phyloP scores from a whole-genome alignment of 2,113 vertebrate genomes.

The Elephas maximus region DNA sequence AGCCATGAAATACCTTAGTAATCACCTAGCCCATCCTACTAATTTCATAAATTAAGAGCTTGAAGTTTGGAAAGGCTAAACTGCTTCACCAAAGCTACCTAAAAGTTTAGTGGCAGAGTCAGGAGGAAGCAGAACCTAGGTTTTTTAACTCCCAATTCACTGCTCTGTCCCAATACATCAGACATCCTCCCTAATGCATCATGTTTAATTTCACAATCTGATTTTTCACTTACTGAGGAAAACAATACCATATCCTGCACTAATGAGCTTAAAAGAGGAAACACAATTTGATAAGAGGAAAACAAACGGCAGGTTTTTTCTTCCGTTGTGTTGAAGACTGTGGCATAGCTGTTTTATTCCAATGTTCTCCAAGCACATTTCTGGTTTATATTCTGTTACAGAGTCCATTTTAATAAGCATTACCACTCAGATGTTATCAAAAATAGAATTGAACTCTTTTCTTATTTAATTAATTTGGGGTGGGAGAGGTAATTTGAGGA shows the following conservation, averaged over 20 bases:
- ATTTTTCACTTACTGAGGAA: not conserved
- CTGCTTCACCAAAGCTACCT: not conserved
- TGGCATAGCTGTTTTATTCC: conserved; percentile 74
- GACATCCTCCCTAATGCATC: not conserved
- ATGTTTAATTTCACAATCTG: not conserved
- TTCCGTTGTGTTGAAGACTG: conserved; percentile 55
- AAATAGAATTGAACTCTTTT: conserved; percentile 64
- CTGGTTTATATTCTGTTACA: conserved; percentile 73
- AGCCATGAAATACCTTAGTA: not conserved
- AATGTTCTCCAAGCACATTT: conserved; percentile 56
- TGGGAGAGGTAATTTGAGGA: conserved; percentile 74
- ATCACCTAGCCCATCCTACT: not conserved
- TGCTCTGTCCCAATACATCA: not conserved
- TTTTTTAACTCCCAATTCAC: not conserved
- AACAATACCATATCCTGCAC: not conserved
- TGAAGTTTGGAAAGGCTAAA: not conserved
- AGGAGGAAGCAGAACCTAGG: not conserved
- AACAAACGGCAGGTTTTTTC: conserved; percentile 76
- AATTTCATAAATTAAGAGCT: not conserved
- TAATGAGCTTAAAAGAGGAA: conserved; percentile 32
- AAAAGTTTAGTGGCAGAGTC: not conserved
- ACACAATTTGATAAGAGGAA: conserved; percentile 62
- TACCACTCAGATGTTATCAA: conserved; percentile 18
- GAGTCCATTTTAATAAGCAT: conserved; percentile 46
- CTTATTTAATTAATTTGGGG: conserved; percentile 67